Evolutionary conservation across 92 coral and sea anemone genomes (phyloP).

Genomic region (Bergia puertoricense): DNA sequence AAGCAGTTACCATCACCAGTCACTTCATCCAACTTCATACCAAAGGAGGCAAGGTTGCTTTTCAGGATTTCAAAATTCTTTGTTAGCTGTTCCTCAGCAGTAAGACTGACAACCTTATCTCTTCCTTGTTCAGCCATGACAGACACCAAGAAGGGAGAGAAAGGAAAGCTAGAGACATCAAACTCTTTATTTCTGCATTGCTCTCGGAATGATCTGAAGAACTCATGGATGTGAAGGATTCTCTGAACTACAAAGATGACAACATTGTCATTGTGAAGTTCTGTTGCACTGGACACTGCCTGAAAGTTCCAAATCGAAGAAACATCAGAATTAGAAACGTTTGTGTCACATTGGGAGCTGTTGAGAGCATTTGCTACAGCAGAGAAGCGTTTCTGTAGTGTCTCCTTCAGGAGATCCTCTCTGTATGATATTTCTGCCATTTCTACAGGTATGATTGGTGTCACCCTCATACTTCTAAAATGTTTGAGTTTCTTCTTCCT

Average conservation of each 20-base stretch:
- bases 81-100: slow-evolving; percentile 20
- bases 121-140: slow-evolving; percentile 49
- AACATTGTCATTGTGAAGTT: slow-evolving; percentile 49
- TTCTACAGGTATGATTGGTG: slow-evolving; percentile 58
- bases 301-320: slow-evolving; percentile 18
- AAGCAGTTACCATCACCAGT: slow-evolving; percentile 68
- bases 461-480: slow-evolving; percentile 34
- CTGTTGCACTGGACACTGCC: slow-evolving; percentile 48
- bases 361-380: slow-evolving; percentile 13
- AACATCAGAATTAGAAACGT: not conserved
- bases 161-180: slow-evolving; percentile 49
- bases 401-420: slow-evolving; percentile 24
- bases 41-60: slow-evolving; percentile 62
- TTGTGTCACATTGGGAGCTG: not conserved
- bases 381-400: slow-evolving; percentile 35
- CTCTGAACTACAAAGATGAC: slow-evolving; percentile 64
- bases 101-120: slow-evolving; percentile 21
- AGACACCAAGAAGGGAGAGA: slow-evolving; percentile 36
- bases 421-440: slow-evolving; percentile 40
- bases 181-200: slow-evolving; percentile 66
- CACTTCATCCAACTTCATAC: slow-evolving; percentile 55
- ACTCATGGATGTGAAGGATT: slow-evolving; percentile 70
- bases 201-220: slow-evolving; percentile 47
- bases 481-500: slow-evolving; percentile 41
- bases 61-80: slow-evolving; percentile 46